Evolutionary conservation across 2,888 invertebrate species (phyloP).

Genomic region (Pristionchus maxplancki): DNA sequence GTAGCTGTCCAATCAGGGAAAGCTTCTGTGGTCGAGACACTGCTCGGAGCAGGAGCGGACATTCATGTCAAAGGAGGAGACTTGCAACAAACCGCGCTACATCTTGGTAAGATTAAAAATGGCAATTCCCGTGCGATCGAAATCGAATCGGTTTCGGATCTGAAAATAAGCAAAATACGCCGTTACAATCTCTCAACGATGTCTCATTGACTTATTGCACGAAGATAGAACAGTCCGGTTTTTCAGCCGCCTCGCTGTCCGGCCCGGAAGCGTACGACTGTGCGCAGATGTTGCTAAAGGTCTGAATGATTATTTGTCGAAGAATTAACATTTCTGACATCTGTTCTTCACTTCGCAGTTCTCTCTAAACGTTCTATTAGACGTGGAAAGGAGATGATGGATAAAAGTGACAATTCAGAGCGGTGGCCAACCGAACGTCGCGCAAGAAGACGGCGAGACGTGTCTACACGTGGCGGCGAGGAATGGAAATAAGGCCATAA

Average conservation of each 20-base stretch:
- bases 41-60: slow-evolving; percentile 96
- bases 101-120: slow-evolving; percentile 90
- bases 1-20: slow-evolving; percentile 87
- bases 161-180: no score
- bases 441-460: slow-evolving; percentile 94
- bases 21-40: slow-evolving; percentile 77
- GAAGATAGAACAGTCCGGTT: no score
- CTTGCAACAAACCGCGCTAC: slow-evolving; percentile 93
- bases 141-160: no score
- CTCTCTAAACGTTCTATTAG: no score
- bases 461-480: slow-evolving; percentile 96
- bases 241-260: slow-evolving; percentile 66
- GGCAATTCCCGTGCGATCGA: no score
- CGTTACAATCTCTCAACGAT: no score
- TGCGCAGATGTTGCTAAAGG: slow-evolving; percentile 95
- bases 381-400: no score
- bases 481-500: slow-evolving; percentile 90
- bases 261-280: slow-evolving; percentile 88
- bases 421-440: slow-evolving; percentile 95
- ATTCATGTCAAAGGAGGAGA: slow-evolving; percentile 89
- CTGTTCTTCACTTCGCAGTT: no score
- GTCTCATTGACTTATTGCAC: no score
- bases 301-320: no score
- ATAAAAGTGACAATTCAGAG: no score
- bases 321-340: no score